A percentile compares a stretch with the other conserved stretches of the same genome.
These are phyloP conservation scores for Lissonota sp. DNA, from an alignment of 2,888 invertebrate species.

Conservation along the genomic window DNA sequence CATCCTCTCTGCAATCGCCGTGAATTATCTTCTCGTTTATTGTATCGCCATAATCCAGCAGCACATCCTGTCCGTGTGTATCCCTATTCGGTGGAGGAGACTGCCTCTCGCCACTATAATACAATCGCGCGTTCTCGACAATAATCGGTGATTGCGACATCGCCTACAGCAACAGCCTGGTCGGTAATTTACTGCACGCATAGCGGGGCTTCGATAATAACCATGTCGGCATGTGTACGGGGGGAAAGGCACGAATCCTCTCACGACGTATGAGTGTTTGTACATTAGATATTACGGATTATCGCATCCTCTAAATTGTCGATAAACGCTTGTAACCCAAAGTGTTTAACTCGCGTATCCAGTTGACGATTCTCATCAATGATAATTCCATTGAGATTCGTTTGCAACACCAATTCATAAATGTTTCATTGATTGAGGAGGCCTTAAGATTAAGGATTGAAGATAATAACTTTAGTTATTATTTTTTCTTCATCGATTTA, in stretches of 20 bases:
- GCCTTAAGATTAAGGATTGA: no score
- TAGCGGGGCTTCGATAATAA: background rate
- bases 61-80: conserved; percentile 4
- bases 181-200: conserved; percentile 14
- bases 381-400: no score
- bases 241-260: conserved; percentile 6
- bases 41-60: conserved; percentile 50
- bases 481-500: background rate
- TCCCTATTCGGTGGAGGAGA: background rate
- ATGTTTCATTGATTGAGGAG: no score
- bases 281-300: conserved; percentile 8
- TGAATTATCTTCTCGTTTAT: conserved; percentile 54
- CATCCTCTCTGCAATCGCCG: conserved; percentile 4
- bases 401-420: no score
- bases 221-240: background rate
- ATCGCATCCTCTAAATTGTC: conserved; percentile 22
- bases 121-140: conserved; percentile 41
- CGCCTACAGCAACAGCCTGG: conserved; percentile 25
- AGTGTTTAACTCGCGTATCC: background rate
- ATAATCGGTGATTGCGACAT: conserved; percentile 54
- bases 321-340: background rate
- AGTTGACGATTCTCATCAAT: background rate
- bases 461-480: background rate
- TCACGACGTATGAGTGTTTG: background rate
- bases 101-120: conserved; percentile 19